Base-by-base conservation (phyloP, 2,888 invertebrate genomes). In the Seira sanloemensis region DNA sequence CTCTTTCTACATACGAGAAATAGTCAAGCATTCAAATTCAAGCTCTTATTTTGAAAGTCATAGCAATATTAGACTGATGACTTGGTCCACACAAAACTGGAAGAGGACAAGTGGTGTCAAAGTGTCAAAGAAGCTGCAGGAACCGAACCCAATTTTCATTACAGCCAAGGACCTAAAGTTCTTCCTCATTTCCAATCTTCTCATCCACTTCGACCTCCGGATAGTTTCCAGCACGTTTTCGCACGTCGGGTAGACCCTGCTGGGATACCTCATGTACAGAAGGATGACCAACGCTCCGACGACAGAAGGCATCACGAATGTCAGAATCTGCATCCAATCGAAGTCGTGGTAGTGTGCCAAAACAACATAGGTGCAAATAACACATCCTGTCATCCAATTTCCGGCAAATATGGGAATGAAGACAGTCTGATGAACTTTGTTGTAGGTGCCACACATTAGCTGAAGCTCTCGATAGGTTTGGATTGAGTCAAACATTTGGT, bases 51-150 rank as follows among this genome's bases (percentile, higher is more conserved):
- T n/a, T n/a, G n/a, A n/a, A n/a, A n/a, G n/a, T n/a, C n/a, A n/a
- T n/a, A n/a, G n/a, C n/a, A n/a, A n/a, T n/a, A 37, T 58, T 58
- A 58, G n/a, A 18, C 58, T 58, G 2, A n/a, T 18, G 2, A 58
- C 18, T 58, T 58, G 58, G n/a, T 58, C 58, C 58, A 58, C 58
- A n/a, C 58, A 58, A 58, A 58, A 58, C 58, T 58, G 58, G 58
- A 58, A 58, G 7, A 58, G n/a, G 5, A n/a, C 18, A 4, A 58
- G 58, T 16, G 58, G 58, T 18, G 58, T 58, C 58, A 58, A 18
- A 9, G 2, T 18, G 2, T 58, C 58, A 18, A 58, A 58, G n/a
- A 12, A 58, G 58, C n/a, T 58, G n/a, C 9, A 16, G n/a, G 2
- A 4, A 4, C 58, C 58, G n/a, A 58, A 58, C 9, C 58, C 58